Percentiles rank a stretch among this genome's conserved stretches.
Evolutionary conservation across 2,797 vertebrate species (phyloP).

Genomic region (Pseudochromis fuscus): DNA sequence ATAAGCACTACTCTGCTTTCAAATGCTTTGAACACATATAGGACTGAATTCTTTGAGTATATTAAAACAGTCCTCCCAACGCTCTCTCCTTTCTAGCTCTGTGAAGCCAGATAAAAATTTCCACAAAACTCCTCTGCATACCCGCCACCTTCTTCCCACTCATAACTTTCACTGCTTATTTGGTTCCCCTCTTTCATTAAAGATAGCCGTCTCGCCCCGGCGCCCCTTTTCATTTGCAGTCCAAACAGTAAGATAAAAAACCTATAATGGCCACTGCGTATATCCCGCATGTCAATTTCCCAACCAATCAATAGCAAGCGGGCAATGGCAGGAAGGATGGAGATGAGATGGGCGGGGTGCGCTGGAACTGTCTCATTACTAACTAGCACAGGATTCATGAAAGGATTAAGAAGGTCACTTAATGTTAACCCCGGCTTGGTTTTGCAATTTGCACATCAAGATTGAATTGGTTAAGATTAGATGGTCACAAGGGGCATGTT

Average conservation of each 20-base stretch:
- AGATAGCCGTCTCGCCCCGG: constrained; percentile 73
- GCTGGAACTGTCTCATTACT: constrained; percentile 81
- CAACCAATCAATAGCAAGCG: constrained; percentile 83
- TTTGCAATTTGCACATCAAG: constrained; percentile 73
- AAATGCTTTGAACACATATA: constrained; percentile 24
- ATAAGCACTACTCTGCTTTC: constrained; percentile 5
- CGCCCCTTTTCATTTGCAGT: constrained; percentile 82
- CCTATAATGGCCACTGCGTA: constrained; percentile 78
- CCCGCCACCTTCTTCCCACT: constrained; percentile 34
- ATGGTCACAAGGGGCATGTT: constrained; percentile 40
- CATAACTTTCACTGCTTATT: constrained; percentile 73
- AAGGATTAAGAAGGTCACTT: constrained; percentile 79
- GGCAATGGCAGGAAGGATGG: constrained; percentile 67
- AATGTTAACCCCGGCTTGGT: constrained; percentile 72
- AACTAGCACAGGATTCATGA: constrained; percentile 74
- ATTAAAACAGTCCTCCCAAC: constrained; percentile 40
- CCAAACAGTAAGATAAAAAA: constrained; percentile 84
- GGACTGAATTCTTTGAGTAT: constrained; percentile 14
- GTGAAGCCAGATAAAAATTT: constrained; percentile 41
- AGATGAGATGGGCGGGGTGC: constrained; percentile 70
- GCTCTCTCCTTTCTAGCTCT: constrained; percentile 37
- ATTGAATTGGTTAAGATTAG: constrained; percentile 70
- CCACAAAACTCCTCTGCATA: constrained; percentile 52
- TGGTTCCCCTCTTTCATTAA: constrained; percentile 76
- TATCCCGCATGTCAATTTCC: constrained; percentile 84